Evolutionary conservation across 2,797 vertebrate genomes (phyloP), one percentile per base, ranked within the genome.

Genomic region (Pterois miles): DNA sequence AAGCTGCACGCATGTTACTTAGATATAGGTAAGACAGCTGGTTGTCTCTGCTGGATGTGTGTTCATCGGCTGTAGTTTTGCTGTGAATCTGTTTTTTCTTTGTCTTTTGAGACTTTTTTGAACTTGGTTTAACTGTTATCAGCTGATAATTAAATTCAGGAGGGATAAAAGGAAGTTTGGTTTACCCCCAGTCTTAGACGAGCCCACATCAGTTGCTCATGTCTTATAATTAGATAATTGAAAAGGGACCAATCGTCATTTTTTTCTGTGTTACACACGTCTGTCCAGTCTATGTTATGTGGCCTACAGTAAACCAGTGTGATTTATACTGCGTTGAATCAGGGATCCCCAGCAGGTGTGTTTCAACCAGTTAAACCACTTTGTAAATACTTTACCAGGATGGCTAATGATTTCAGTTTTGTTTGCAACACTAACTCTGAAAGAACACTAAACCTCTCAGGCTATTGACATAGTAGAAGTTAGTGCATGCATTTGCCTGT

Each of bases 311-410:
- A 12, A 54, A 67, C 9, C 48, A 18, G 8, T 46, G 4, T 29
- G 4, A 60, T 46, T 69, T 40, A 14, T 3, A 29, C 57, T 3
- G 22, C 29, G 18, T 6, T 52, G 27, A 33, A 27, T 33, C 13
- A 54, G n/a, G 52, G 18, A 5, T 18, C 13, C 3, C 22, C 20
- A 48, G 48, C 50, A 59, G 10, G 10, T 65, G 50, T 23, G 50
- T 67, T 74, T 34, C 2, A 76, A 59, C 57, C 54, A 65, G 65
- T 65, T 69, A 5, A 60, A 65, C 62, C 25, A 88, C 82, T 62
- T 31, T 27, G 75, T 72, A 10, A 87, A 92, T 82, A 36, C 73
- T 60, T 86, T 25, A 74, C 57, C 52, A 25, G 29, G 18, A 46
- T 52, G 31, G 66, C 14, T 71, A 83, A 81, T 85, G 14, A 86